Evolutionary conservation across 1,140 invertebrate species (phyloP).

Genomic region (Paraescarpia echinospica): DNA sequence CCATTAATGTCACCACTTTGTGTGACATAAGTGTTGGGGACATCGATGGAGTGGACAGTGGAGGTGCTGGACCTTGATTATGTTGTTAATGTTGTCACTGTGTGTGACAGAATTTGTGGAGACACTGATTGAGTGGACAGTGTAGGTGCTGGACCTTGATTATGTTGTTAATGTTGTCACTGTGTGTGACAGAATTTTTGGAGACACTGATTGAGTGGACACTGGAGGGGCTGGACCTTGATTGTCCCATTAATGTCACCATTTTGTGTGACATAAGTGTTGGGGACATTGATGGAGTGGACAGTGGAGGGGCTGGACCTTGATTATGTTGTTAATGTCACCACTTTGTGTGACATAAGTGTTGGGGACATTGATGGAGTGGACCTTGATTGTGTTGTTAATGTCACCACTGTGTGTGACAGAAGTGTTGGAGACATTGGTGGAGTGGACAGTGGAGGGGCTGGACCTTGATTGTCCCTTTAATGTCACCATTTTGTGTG

Average conservation of each 20-base stretch:
- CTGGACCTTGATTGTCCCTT: constrained; percentile 80
- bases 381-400: constrained; percentile 76
- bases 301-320: neutral
- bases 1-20: neutral
- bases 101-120: constrained; percentile 55
- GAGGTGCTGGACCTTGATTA: constrained; percentile 80
- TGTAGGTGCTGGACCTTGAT: constrained; percentile 80
- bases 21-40: constrained; percentile 49
- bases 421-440: constrained; percentile 61
- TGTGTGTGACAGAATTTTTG: neutral
- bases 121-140: constrained; percentile 67
- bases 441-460: constrained; percentile 73
- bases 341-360: constrained; percentile 15
- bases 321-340: neutral
- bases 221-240: neutral
- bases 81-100: constrained; percentile 62
- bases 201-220: neutral
- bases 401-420: constrained; percentile 26
- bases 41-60: constrained; percentile 67
- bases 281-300: neutral
- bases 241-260: neutral
- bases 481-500: neutral
- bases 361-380: constrained; percentile 64
- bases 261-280: neutral
- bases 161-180: neutral